A percentile compares a stretch with the other conserved stretches of the same genome.
phyloP scores from a whole-genome alignment of 2,113 vertebrate species.

The Gymnocephalus cernua region DNA sequence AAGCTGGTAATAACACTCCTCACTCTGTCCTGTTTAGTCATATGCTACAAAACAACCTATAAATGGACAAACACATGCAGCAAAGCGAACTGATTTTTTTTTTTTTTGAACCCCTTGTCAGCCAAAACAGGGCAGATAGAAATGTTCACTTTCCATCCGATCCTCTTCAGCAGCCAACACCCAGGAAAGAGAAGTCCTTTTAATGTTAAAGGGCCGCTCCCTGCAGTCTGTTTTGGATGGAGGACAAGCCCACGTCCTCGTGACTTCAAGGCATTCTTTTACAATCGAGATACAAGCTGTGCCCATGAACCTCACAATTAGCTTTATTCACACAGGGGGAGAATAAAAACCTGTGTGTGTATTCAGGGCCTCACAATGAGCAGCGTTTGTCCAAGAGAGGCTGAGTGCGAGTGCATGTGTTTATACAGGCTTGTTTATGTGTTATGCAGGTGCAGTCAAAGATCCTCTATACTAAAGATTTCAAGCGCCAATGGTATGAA shows the following conservation, averaged over 20 bases:
- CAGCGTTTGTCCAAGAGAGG: background rate
- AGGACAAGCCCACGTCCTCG: slow-evolving; percentile 40
- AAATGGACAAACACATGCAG: background rate
- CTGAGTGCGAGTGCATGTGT: background rate
- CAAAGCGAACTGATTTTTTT: background rate
- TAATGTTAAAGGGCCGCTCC: slow-evolving; percentile 45
- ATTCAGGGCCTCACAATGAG: slow-evolving; percentile 22
- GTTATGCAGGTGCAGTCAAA: too few relatives aligned
- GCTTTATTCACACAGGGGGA: slow-evolving; percentile 32
- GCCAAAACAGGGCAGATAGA: slow-evolving; percentile 1
- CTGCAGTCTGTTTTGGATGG: slow-evolving; percentile 32
- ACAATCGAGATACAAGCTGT: slow-evolving; percentile 35
- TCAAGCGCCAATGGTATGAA: too few relatives aligned
- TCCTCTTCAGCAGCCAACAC: slow-evolving; percentile 49
- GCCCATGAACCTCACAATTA: slow-evolving; percentile 45
- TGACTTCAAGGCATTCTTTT: slow-evolving; percentile 55
- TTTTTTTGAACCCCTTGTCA: slow-evolving; percentile 3
- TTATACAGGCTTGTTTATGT: background rate
- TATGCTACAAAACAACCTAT: background rate
- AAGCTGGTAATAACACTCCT: slow-evolving; percentile 4
- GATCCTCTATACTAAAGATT: too few relatives aligned
- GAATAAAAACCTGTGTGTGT: slow-evolving; percentile 3
- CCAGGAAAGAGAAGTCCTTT: slow-evolving; percentile 44
- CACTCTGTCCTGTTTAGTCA: background rate
- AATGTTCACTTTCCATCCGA: slow-evolving; percentile 23